phyloP scores from a whole-genome alignment of 2,113 vertebrate species.

The Mormoops blainvillei region DNA sequence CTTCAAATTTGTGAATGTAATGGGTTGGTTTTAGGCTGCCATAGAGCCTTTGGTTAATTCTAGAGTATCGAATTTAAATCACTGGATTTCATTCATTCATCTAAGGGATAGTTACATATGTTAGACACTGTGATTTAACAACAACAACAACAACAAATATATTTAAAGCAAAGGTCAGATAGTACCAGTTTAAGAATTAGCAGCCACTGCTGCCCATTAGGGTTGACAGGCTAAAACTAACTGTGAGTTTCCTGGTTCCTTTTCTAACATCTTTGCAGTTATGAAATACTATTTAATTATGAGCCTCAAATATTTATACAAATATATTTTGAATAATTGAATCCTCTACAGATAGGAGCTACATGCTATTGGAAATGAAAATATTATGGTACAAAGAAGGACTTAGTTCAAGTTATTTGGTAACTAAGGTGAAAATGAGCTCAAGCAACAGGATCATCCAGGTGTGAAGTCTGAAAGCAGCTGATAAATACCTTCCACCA shows the following conservation, averaged over 20 bases:
- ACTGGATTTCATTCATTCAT: background rate
- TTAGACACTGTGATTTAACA: background rate
- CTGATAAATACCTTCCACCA: conserved; percentile 53
- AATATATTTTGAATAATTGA: conserved; percentile 45
- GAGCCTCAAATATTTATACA: conserved; percentile 36
- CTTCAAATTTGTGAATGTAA: background rate
- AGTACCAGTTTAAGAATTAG: background rate
- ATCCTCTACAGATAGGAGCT: conserved; percentile 11
- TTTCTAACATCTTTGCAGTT: conserved; percentile 25
- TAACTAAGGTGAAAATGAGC: background rate
- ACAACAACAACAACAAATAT: background rate
- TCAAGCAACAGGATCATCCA: conserved; percentile 23
- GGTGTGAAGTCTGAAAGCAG: conserved; percentile 45
- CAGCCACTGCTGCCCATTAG: background rate
- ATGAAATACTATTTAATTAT: background rate
- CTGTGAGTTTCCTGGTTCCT: background rate
- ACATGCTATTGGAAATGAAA: conserved; percentile 19
- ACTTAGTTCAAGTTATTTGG: conserved; percentile 43
- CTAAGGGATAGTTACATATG: background rate
- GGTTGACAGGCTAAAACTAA: background rate
- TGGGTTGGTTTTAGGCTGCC: background rate
- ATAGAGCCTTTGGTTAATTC: background rate
- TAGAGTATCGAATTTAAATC: background rate
- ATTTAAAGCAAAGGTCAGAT: background rate
- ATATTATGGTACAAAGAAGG: background rate